Percentiles rank a stretch among this genome's conserved stretches.
Evolutionary conservation across 2,113 vertebrate genomes (phyloP).

Genomic region (Damaliscus lunatus): DNA sequence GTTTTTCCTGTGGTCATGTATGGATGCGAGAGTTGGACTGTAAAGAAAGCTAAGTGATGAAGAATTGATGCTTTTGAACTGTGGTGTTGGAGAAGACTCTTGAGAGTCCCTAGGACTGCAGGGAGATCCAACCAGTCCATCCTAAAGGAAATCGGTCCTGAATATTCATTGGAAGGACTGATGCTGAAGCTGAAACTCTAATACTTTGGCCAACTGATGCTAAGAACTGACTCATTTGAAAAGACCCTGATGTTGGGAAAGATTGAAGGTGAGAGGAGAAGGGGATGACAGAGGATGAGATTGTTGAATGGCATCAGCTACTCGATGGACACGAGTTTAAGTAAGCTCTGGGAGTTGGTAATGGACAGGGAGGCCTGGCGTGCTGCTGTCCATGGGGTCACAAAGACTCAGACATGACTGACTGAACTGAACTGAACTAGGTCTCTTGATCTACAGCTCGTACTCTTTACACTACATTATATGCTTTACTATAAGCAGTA

Average conservation of each 20-base stretch:
- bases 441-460: not conserved
- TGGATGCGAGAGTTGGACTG: too few species aligned
- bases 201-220: not conserved
- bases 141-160: not conserved
- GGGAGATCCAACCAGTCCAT: not conserved
- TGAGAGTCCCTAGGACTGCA: not conserved
- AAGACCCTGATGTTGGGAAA: not conserved
- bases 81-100: not conserved
- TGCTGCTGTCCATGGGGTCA: not conserved
- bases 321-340: not conserved
- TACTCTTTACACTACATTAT: not conserved
- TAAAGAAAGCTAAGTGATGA: accelerated
- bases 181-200: not conserved
- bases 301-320: not conserved
- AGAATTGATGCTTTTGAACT: not conserved
- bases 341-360: not conserved
- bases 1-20: too few species aligned
- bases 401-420: not conserved
- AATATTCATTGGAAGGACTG: not conserved
- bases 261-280: not conserved
- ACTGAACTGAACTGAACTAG: not conserved
- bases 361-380: not conserved
- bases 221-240: accelerated
- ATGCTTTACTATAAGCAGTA: not conserved
- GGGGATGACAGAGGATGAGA: not conserved